Evolutionary conservation across 30 jellyfish, hydroid and myxozoan species (phyloP).

Genomic region (Hydractinia echinata): DNA sequence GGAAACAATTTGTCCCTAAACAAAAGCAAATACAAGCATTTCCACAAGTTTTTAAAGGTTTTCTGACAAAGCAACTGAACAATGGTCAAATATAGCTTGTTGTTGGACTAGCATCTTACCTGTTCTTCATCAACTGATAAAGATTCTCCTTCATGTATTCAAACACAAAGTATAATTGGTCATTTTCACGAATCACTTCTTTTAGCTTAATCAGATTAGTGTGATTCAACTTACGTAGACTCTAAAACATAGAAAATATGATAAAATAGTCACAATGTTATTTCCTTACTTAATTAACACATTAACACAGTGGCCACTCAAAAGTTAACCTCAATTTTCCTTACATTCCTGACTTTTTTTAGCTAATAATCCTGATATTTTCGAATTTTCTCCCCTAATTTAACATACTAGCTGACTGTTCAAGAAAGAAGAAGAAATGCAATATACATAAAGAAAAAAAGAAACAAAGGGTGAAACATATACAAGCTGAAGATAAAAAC

Average conservation of each 20-base stretch:
- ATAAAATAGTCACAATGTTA: too few species aligned
- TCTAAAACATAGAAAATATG: conserved; percentile 34
- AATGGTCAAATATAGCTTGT: background rate
- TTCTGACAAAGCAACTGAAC: background rate
- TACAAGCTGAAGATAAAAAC: too few species aligned
- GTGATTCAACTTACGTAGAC: conserved; percentile 81
- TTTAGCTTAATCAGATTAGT: conserved; percentile 79
- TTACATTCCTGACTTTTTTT: too few species aligned
- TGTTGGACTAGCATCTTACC: conserved; percentile 39
- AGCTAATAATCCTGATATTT: too few species aligned
- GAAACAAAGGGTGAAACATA: too few species aligned
- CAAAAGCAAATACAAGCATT: background rate
- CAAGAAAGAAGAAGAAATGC: too few species aligned
- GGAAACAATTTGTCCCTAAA: conserved; percentile 85
- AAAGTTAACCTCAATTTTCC: too few species aligned
- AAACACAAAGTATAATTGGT: conserved; percentile 79
- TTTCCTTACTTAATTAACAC: too few species aligned
- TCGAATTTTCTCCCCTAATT: too few species aligned
- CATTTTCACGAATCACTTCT: conserved; percentile 85
- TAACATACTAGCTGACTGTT: too few species aligned
- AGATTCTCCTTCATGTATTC: conserved; percentile 95
- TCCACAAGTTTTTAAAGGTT: background rate
- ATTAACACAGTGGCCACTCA: too few species aligned
- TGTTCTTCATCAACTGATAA: conserved; percentile 92
- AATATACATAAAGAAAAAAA: too few species aligned